phyloP scores from a whole-genome alignment of 2,113 vertebrate species.

The Pelecanus crispus region DNA sequence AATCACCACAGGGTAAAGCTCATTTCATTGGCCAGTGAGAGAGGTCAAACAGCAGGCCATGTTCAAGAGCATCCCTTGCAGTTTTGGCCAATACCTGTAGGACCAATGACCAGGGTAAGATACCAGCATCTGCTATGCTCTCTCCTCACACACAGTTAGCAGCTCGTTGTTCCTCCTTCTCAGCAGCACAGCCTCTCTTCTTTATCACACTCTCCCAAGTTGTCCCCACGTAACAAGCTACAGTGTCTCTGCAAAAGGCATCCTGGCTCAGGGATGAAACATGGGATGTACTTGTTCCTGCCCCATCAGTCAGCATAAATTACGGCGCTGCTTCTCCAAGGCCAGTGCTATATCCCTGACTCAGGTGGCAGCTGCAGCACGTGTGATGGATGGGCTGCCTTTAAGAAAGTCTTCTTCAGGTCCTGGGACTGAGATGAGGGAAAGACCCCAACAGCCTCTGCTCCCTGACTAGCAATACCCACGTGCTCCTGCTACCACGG shows the following conservation, averaged over 20 bases:
- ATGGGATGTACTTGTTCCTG: not conserved
- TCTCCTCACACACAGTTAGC: not conserved
- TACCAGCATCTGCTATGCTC: not conserved
- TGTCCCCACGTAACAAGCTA: not conserved
- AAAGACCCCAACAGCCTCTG: not conserved
- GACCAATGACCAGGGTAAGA: not conserved
- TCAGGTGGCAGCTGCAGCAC: not conserved
- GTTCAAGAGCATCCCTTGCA: not conserved
- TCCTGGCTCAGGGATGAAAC: not conserved
- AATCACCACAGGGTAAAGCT: not conserved
- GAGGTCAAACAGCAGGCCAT: not conserved
- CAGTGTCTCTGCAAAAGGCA: not conserved
- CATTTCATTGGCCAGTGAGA: not conserved
- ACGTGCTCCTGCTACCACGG: not conserved
- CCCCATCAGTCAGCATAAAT: not conserved
- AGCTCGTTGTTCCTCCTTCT: accelerated
- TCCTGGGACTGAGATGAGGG: not conserved
- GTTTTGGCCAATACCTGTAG: not conserved
- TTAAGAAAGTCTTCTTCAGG: not conserved
- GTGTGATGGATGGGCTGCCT: not conserved
- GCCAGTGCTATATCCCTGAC: not conserved
- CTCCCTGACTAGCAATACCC: not conserved
- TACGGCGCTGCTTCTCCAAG: not conserved
- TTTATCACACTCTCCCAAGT: not conserved
- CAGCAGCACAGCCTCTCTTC: not conserved